Base-by-base conservation (phyloP, 2,888 invertebrate genomes). In the Drosophila tripunctata region DNA sequence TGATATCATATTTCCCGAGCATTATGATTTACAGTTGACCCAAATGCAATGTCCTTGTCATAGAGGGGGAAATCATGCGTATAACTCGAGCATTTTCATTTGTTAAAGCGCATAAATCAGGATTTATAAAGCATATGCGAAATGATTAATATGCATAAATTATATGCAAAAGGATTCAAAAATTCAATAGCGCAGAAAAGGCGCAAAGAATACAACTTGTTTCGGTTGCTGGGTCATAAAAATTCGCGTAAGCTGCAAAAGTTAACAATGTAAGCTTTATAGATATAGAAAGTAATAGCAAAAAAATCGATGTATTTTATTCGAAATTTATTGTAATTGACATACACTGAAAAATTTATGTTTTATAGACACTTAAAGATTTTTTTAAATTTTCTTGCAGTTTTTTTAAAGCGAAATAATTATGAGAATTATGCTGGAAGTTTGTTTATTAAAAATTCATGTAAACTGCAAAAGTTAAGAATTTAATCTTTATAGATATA, bases 101-200 rank as follows among this genome's bases (percentile, higher is more conserved):
- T 74, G 74, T 78, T 75, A 69, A 72, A 78, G 75, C 78, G 74
- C 79, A 79, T 78, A 79, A 82, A 78, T 79, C 75, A 79, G 70
- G 75, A 78, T 79, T 78, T 70, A 75, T 74, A 48, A 61, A 67
- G 45, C 77, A 68, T 73, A 73, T 72, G 75, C 62, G 43, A 43
- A 10, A 50, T 47, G 43, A 57, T 31, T 31, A 15, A 43, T 43
- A 52, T 44, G 19, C 14, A 44, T 8, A 52, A 24, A 30, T 14
- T 3, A 6, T 17, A 22, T 19, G 30, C 50, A 24, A 55, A 55
- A 54, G 54, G 30, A 40, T 45, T 40, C 22, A 44, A 27, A 44
- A 27, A 40, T 40, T 48, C 21, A 54, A 45, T 33, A 31, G 27
- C 22, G 40, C 15, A 4, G 15, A 43, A 43, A 43, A 10, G 24